Evolutionary conservation across 2,797 vertebrate genomes (phyloP).

Genomic region (Channallabes apus): DNA sequence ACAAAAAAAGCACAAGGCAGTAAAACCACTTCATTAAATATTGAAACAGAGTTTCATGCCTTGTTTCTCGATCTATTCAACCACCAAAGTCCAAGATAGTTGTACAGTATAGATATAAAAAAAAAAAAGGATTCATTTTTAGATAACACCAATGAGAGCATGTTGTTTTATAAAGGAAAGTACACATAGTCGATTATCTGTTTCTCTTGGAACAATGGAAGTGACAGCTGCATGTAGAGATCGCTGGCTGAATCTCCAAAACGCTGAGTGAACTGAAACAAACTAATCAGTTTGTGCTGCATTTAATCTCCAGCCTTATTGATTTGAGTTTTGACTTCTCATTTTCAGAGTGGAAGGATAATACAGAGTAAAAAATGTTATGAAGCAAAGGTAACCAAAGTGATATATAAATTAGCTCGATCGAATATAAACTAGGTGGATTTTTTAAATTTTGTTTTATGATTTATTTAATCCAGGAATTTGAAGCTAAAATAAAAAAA

Average conservation of each 20-base stretch:
- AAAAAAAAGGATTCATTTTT: conserved; percentile 13
- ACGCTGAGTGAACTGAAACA: conserved; percentile 45
- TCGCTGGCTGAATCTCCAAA: conserved; percentile 39
- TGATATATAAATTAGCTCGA: conserved; percentile 19
- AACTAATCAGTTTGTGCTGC: conserved; percentile 50
- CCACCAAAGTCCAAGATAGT: conserved; percentile 73
- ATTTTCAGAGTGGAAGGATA: conserved; percentile 47
- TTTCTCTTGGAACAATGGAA: conserved; percentile 16
- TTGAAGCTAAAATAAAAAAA: background rate
- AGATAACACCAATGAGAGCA: conserved; percentile 4
- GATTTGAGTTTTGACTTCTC: conserved; percentile 52
- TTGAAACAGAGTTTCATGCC: conserved; percentile 13
- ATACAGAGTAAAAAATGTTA: conserved; percentile 37
- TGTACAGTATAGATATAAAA: conserved; percentile 69
- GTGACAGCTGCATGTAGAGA: conserved; percentile 34
- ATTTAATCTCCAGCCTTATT: conserved; percentile 45
- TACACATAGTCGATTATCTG: background rate
- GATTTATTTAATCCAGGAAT: background rate
- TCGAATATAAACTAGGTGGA: conserved; percentile 11
- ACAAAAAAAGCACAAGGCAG: background rate
- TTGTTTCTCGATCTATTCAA: conserved; percentile 19
- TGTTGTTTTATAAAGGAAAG: conserved; percentile 21
- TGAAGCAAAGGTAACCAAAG: conserved; percentile 9
- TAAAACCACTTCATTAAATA: conserved; percentile 18
- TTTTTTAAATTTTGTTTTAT: background rate